phyloP scores from a whole-genome alignment of 2,888 invertebrate species.

The Ditylenchus weischeri region DNA sequence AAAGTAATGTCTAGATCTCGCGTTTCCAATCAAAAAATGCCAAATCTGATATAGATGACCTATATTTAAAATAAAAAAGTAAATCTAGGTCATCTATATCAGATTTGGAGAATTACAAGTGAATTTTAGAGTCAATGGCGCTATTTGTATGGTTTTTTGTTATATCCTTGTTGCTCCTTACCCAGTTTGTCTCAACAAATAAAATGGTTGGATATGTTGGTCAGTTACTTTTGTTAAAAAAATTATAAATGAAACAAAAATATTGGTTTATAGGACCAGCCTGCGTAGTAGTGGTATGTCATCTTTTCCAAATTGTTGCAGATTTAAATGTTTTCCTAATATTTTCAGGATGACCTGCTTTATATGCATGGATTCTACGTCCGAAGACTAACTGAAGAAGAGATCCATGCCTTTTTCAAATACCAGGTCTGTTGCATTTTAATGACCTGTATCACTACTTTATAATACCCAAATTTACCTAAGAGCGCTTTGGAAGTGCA shows the following conservation, averaged over 20 bases:
- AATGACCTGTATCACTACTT: not conserved
- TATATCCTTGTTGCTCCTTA: not conserved
- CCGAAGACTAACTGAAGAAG: not conserved
- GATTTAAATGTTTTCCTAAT: slow-evolving; percentile 4
- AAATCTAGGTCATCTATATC: too few relatives aligned
- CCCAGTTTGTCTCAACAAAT: not conserved
- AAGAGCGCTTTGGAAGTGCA: slow-evolving; percentile 2
- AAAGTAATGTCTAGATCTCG: too few relatives aligned
- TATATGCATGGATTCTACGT: slow-evolving; percentile 8
- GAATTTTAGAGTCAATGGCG: not conserved
- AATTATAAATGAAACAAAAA: too few relatives aligned
- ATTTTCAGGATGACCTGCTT: slow-evolving; percentile 14
- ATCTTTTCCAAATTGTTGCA: not conserved
- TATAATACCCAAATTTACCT: not conserved
- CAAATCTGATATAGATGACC: too few relatives aligned
- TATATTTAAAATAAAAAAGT: too few relatives aligned
- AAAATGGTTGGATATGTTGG: slow-evolving; percentile 21
- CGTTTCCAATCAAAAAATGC: too few relatives aligned
- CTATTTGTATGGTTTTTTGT: not conserved
- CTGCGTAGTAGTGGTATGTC: slow-evolving; percentile 26
- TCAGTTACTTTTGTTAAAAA: too few relatives aligned
- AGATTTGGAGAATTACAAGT: too few relatives aligned
- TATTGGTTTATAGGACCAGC: slow-evolving; percentile 17
- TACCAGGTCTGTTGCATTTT: slow-evolving; percentile 22
- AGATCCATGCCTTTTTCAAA: slow-evolving; percentile 14